Base-by-base conservation (phyloP, 1,140 invertebrate species). In the Aphidius gifuensis region DNA sequence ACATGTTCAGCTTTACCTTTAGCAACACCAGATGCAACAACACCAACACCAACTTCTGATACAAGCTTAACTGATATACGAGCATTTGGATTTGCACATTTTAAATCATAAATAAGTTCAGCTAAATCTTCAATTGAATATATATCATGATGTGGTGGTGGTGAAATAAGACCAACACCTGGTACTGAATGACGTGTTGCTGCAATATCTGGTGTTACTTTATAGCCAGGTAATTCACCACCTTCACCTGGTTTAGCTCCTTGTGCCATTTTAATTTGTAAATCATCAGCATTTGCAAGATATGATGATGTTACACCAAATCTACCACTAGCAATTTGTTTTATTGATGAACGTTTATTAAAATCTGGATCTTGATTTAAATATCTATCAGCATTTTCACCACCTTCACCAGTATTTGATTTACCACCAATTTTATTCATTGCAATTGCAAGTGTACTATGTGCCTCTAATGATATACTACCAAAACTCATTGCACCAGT, bases 91-190 rank as follows among this genome's bases (percentile, higher is more conserved):
- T 99, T 99, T 49, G 96, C 92, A 76, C 93, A 96, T 80, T 99
- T 99, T 50, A 99, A 83, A 81, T 99, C 97, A 74, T 98, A 99
- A 74, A 99, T 99, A 45, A 99, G 84, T 83, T 99, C 94, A 2
- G 97, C 94, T 68, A 99, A 83, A 84, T 99, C 97, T 82, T 99
- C 97, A 73, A 99, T 99, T 44, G 95, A 98, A 81, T 99, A 99
- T 78, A 99, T 99, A 76, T 99, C 97, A 79, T 99, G 97, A 84
- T 99, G 97, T 6, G 97, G 97, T 6, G 97, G 97, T 43, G 97
- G 97, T 1, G 96, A 98, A 74, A 99, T 99, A 1, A 99, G 82
- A 56, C 97, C 97, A n/a, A 99, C 97, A 6, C 96, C 96, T 6
- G 96, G 85, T 4, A 99, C 95, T 0, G 96, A 98, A 79, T 98